Percentiles rank a stretch among this genome's conserved stretches.
phyloP scores from a whole-genome alignment of 1,140 invertebrate species.

The Apocrypta bakeri region DNA sequence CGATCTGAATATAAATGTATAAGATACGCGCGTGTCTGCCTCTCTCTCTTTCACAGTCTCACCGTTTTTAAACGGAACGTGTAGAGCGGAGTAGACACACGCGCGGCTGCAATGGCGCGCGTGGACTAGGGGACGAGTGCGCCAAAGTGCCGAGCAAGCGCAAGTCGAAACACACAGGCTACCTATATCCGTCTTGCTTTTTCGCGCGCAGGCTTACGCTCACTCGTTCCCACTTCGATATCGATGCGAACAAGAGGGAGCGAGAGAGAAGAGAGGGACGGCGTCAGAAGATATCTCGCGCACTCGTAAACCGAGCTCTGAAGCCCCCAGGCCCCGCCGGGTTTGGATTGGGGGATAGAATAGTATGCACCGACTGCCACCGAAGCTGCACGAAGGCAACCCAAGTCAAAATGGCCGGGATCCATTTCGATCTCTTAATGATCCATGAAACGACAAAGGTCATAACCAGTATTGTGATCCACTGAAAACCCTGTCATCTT shows the following conservation, averaged over 20 bases:
- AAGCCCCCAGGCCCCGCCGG: slow-evolving; percentile 40
- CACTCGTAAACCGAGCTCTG: slow-evolving; percentile 5
- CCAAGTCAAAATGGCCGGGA: slow-evolving; percentile 35
- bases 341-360: slow-evolving; percentile 17
- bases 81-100: slow-evolving; percentile 23
- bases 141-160: slow-evolving; percentile 30
- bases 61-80: not conserved
- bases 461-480: too few relatives aligned
- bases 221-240: slow-evolving; percentile 32
- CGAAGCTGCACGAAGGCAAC: slow-evolving; percentile 12
- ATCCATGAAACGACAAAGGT: not conserved
- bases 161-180: slow-evolving; percentile 6
- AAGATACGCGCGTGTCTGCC: not conserved
- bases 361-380: slow-evolving; percentile 13
- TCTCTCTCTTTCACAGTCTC: not conserved
- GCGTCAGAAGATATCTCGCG: not conserved
- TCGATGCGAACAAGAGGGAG: slow-evolving; percentile 11
- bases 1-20: not conserved
- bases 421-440: slow-evolving; percentile 42
- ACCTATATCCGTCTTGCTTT: slow-evolving; percentile 4
- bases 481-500: not conserved
- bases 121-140: slow-evolving; percentile 44
- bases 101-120: slow-evolving; percentile 46
- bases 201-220: not conserved
- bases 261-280: not conserved